Evolutionary conservation across 2,888 invertebrate genomes (phyloP).

Genomic region (Xanthostigma xanthostigma): DNA sequence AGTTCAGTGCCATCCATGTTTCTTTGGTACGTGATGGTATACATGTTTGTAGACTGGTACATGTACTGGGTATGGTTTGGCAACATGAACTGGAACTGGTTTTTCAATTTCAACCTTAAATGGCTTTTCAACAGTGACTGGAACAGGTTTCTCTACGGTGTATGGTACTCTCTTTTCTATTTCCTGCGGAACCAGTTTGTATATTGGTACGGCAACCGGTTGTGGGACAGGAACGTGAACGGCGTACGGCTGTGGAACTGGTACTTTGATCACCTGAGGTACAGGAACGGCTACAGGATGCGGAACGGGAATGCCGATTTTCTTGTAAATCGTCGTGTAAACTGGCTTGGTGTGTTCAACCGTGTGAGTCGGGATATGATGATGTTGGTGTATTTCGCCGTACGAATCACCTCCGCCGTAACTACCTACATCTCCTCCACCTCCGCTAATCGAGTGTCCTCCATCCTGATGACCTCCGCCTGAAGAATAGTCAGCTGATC

Average conservation of each 20-base stretch:
- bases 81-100: constrained; percentile 52
- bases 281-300: constrained; percentile 58
- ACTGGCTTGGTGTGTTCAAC: constrained; percentile 54
- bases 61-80: constrained; percentile 59
- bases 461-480: constrained; percentile 3
- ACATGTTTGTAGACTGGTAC: constrained; percentile 60
- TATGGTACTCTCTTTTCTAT: constrained; percentile 59
- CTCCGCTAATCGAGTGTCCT: constrained; percentile 10
- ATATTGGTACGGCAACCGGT: constrained; percentile 56
- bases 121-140: constrained; percentile 56
- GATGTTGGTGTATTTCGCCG: constrained; percentile 40
- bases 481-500: too few species aligned
- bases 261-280: constrained; percentile 51
- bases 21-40: constrained; percentile 40
- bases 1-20: constrained; percentile 8
- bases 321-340: constrained; percentile 54
- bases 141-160: constrained; percentile 55
- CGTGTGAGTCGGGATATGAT: constrained; percentile 38
- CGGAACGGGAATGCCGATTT: constrained; percentile 57
- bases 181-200: constrained; percentile 55
- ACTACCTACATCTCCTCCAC: constrained; percentile 28
- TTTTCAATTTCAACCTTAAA: constrained; percentile 63
- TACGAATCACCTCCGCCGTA: constrained; percentile 33
- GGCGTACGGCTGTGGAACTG: constrained; percentile 60
- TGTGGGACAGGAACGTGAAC: constrained; percentile 56